A percentile compares a stretch with the other conserved stretches of the same genome.
These are phyloP conservation scores for Mormyrops boulengeri DNA, from an alignment of 2,797 vertebrate genomes.

Conservation along the genomic window DNA sequence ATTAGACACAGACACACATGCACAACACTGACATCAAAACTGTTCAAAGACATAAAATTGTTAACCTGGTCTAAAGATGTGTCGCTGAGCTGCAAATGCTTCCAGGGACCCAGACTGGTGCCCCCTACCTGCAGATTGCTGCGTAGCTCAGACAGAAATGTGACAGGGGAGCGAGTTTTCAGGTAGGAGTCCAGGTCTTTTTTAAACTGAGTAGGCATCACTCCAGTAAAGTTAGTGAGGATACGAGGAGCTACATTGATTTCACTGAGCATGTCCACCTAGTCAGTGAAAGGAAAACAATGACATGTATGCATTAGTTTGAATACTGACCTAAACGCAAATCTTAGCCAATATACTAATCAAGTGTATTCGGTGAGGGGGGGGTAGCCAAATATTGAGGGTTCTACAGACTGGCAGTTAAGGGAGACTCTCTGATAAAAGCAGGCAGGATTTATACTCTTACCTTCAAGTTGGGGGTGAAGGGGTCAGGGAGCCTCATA, in stretches of 20 bases:
- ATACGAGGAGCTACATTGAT: slow-evolving; percentile 97
- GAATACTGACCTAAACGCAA: neutral
- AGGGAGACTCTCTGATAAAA: neutral
- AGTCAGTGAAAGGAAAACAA: slow-evolving; percentile 1
- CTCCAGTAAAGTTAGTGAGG: slow-evolving; percentile 96
- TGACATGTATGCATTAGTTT: neutral
- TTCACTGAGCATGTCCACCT: slow-evolving; percentile 99
- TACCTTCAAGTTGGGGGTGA: slow-evolving; percentile 98
- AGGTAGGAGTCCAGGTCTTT: slow-evolving; percentile 98
- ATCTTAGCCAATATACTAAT: neutral
- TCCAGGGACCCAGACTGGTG: slow-evolving; percentile 26
- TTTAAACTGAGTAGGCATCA: slow-evolving; percentile 98
- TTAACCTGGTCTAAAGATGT: slow-evolving; percentile 16
- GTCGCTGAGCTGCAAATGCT: slow-evolving; percentile 26
- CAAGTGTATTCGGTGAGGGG: neutral
- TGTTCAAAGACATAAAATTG: slow-evolving; percentile 26
- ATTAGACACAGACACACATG: slow-evolving; percentile 5
- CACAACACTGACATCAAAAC: slow-evolving; percentile 7
- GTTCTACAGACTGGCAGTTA: neutral
- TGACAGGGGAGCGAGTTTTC: slow-evolving; percentile 95
- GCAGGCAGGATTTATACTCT: neutral
- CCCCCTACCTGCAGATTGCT: slow-evolving; percentile 87
- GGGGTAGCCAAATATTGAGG: neutral
- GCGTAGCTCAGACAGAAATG: slow-evolving; percentile 92
- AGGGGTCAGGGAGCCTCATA: slow-evolving; percentile 98